Conservation (phyloP, 2,797 vertebrate genomes). For the Gymnodraco acuticeps region DNA sequence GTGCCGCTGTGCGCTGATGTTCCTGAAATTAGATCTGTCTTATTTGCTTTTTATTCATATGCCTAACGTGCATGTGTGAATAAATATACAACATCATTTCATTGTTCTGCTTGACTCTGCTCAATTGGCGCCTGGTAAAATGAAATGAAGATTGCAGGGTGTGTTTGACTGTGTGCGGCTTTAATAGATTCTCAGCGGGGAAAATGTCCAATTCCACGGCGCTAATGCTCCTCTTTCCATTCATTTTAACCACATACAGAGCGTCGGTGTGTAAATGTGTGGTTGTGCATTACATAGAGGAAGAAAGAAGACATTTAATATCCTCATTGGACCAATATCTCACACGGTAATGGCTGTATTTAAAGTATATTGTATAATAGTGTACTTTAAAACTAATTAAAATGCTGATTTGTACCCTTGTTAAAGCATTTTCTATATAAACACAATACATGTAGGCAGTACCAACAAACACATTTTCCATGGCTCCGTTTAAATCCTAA, state of each 20-base stretch:
- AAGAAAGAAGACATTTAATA: constrained; percentile 3
- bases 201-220: constrained; percentile 34
- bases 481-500: constrained; percentile 57
- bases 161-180: constrained; percentile 37
- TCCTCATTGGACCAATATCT: constrained; percentile 1
- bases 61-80: constrained; percentile 73
- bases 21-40: constrained; percentile 77
- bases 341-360: not conserved
- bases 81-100: constrained; percentile 74
- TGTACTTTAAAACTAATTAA: not conserved
- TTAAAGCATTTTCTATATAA: not conserved
- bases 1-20: constrained; percentile 65
- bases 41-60: constrained; percentile 76
- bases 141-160: constrained; percentile 60
- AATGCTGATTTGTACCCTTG: not conserved
- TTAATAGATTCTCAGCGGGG: constrained; percentile 64
- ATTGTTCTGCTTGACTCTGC: constrained; percentile 75
- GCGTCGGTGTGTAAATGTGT: constrained; percentile 21
- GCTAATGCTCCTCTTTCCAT: constrained; percentile 42
- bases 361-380: not conserved
- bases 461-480: constrained; percentile 45
- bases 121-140: constrained; percentile 71
- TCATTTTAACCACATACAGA: constrained; percentile 29
- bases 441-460: not conserved
- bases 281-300: constrained; percentile 10